A percentile compares a stretch with the other conserved stretches of the same genome.
Evolutionary conservation across 2,797 vertebrate genomes (phyloP).

Genomic region (Pseudochaenichthys georgianus): DNA sequence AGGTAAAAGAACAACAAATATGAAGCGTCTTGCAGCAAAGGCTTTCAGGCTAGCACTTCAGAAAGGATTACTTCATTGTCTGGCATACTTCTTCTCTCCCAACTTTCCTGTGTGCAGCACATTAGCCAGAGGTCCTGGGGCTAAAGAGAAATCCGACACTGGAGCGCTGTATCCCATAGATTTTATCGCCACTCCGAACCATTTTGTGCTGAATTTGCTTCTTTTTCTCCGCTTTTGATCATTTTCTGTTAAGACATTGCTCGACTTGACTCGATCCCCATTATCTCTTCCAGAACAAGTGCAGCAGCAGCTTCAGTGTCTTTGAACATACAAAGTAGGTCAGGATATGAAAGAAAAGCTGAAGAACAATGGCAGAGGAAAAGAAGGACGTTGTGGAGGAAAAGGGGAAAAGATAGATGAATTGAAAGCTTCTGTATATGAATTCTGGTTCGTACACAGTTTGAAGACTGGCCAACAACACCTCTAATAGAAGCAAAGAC

Average conservation of each 20-base stretch:
- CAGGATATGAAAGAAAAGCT: constrained; percentile 64
- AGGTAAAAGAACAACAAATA: neutral
- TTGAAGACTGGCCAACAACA: too few relatives aligned
- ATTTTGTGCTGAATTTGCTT: constrained; percentile 59
- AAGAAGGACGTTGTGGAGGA: constrained; percentile 28
- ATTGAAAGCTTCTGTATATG: neutral
- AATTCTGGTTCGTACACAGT: too few relatives aligned
- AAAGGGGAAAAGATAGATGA: constrained; percentile 14
- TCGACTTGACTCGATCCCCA: constrained; percentile 41
- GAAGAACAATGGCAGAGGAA: constrained; percentile 57
- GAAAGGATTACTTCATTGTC: constrained; percentile 57
- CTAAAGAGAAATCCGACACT: constrained; percentile 61
- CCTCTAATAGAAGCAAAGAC: neutral
- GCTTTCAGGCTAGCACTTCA: constrained; percentile 54
- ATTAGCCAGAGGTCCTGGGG: constrained; percentile 42
- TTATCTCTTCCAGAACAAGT: constrained; percentile 53
- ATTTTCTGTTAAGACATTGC: constrained; percentile 15
- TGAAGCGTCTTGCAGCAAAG: constrained; percentile 25
- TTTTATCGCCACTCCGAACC: constrained; percentile 41
- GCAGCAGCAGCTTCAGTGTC: constrained; percentile 48
- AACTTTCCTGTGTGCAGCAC: constrained; percentile 41
- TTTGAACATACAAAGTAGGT: constrained; percentile 69
- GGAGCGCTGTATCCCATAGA: constrained; percentile 52
- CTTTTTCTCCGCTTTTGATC: constrained; percentile 61
- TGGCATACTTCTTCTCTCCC: constrained; percentile 29